These are phyloP conservation scores for Anthopleura sola DNA, from an alignment of 64 coral and sea anemone genomes.

Conservation along the genomic window DNA sequence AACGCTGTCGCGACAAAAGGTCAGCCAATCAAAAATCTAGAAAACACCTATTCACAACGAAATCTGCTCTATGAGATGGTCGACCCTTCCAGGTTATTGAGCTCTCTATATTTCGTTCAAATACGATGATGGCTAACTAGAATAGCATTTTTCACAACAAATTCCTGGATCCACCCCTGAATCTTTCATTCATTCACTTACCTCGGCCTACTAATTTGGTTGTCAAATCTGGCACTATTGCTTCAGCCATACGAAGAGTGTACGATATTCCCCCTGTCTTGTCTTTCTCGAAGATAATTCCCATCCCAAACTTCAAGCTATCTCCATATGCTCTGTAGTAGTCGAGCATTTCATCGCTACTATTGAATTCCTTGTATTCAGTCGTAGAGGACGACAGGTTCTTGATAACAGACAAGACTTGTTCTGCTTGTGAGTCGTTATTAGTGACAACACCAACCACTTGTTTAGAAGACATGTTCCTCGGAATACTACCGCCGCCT, in stretches of 20 bases:
- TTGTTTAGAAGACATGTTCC: not conserved
- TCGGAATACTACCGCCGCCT: not conserved
- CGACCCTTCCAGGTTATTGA: too few relatives aligned
- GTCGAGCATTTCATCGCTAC: constrained; percentile 51
- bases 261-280: constrained; percentile 32
- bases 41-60: too few relatives aligned
- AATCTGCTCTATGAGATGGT: too few relatives aligned
- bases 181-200: not conserved
- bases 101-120: too few relatives aligned
- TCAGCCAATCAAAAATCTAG: too few relatives aligned
- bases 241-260: constrained; percentile 36
- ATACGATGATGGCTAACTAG: too few relatives aligned
- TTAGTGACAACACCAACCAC: constrained; percentile 55
- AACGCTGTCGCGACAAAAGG: too few relatives aligned
- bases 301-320: constrained; percentile 25
- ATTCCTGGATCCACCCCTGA: too few relatives aligned
- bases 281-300: constrained; percentile 68
- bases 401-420: constrained; percentile 32
- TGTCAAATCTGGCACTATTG: constrained; percentile 30
- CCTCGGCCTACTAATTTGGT: constrained; percentile 26
- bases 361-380: constrained; percentile 49
- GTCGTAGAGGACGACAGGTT: constrained; percentile 14
- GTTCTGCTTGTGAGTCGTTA: constrained; percentile 24
- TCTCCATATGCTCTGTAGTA: constrained; percentile 57
- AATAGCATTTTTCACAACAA: too few relatives aligned